Conservation (phyloP, 2,888 invertebrate genomes). For the Helicoverpa assulta region DNA sequence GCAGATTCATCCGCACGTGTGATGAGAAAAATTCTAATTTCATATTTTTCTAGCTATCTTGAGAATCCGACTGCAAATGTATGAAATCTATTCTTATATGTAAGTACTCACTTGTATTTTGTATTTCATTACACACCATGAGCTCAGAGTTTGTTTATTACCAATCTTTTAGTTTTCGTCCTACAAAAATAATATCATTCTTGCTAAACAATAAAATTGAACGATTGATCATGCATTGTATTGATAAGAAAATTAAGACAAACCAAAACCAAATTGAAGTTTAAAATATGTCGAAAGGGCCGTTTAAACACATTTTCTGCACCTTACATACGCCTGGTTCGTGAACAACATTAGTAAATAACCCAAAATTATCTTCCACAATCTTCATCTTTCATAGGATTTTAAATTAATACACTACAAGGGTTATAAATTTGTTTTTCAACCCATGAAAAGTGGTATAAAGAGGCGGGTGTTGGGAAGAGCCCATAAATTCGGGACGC, state of each 20-base stretch:
- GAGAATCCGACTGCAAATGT: constrained; percentile 4
- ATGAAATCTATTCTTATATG: not conserved
- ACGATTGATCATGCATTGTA: too few species aligned
- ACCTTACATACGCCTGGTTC: not conserved
- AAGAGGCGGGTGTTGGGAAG: constrained; percentile 41
- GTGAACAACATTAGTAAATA: not conserved
- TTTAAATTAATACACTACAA: constrained; percentile 38
- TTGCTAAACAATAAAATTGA: too few species aligned
- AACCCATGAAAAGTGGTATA: constrained; percentile 45
- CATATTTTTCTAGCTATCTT: not conserved
- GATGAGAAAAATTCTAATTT: not conserved
- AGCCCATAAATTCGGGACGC: constrained; percentile 66
- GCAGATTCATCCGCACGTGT: constrained; percentile 15
- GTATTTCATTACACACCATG: too few species aligned
- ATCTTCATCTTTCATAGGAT: constrained; percentile 7
- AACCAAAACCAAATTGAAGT: too few species aligned
- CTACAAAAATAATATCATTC: too few species aligned
- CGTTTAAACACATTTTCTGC: not conserved
- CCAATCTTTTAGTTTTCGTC: too few species aligned
- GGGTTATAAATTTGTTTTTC: constrained; percentile 44
- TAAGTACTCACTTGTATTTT: too few species aligned
- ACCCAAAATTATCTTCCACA: not conserved
- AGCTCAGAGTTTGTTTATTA: too few species aligned
- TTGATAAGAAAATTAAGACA: too few species aligned
- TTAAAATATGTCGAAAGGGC: not conserved